Evolutionary conservation across 1,140 invertebrate species (phyloP), one percentile per base, ranked within the genome.

Genomic region (Heliconius hewitsoni): DNA sequence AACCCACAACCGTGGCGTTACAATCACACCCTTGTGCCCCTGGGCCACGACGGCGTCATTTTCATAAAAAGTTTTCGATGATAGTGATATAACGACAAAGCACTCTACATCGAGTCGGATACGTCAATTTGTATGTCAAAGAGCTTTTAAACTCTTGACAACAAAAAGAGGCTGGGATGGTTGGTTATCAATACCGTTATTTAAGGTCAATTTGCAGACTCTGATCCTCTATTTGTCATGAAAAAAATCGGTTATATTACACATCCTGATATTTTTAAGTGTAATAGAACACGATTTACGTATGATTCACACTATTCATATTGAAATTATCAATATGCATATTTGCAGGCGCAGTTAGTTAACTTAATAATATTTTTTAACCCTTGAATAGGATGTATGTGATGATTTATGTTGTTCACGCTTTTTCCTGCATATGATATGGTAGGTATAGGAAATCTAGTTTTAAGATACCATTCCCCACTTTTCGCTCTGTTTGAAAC

Each of bases 101-200:
- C 60, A 66, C 60, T 66, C 60, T 30, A 30, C 27, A 66, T 19
- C 55, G 23, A 66, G 23, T 66, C 13, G 13, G 60, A 66, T 66
- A 66, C 27, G 27, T 30, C 71, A 60, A 82, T 82, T 82, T 79
- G 81, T 80, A 82, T 80, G 78, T 80, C 52, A 80, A 82, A 82
- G 81, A 74, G 81, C 27, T 74, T 81, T 82, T 79, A 76, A 79
- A 79, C 77, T 57, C n/a, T 73, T 76, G 57, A 70, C 66, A 72
- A 52, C 73, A 71, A 77, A 82, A 79, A 82, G 78, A 78, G 78
- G 60, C 55, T 52, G 9, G 73, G 60, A 79, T 75, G 6, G 78
- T 66, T 79, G 73, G 78, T 75, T 79, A 55, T 70, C 78, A 79
- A 79, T 71, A 80, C 75, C 79, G 71, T 76, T 77, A 80, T 80